These are phyloP conservation scores for Bombus confusus DNA, from an alignment of 1,140 invertebrate species.

Conservation along the genomic window DNA sequence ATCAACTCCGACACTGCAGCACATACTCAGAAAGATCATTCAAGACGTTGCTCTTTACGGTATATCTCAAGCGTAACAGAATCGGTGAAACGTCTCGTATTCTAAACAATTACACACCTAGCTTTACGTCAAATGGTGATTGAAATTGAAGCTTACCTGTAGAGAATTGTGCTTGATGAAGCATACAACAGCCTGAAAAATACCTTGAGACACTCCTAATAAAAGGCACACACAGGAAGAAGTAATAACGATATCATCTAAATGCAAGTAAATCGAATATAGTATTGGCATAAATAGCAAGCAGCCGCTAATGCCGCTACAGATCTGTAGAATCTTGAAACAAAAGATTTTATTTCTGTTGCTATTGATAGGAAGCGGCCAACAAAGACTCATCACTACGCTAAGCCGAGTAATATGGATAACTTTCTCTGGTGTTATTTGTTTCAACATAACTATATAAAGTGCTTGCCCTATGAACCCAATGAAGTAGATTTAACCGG, in stretches of 20 bases:
- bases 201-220: not conserved
- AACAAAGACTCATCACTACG: not conserved
- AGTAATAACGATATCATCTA: not conserved
- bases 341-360: not conserved
- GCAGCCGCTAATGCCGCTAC: not conserved
- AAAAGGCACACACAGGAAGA: not conserved
- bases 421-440: slow-evolving; percentile 15
- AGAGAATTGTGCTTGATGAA: not conserved
- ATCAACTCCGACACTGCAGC: not conserved
- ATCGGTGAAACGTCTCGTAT: too few relatives aligned
- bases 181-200: not conserved
- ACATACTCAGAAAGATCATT: too few relatives aligned
- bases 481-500: not conserved
- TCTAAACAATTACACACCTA: too few relatives aligned
- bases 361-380: slow-evolving; percentile 22
- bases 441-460: not conserved
- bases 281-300: not conserved
- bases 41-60: too few relatives aligned
- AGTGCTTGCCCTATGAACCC: not conserved
- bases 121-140: too few relatives aligned
- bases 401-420: slow-evolving; percentile 1
- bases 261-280: not conserved
- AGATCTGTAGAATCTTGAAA: not conserved
- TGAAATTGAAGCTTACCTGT: slow-evolving; percentile 23
- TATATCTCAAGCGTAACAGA: not conserved